Evolutionary conservation across 2,797 vertebrate genomes (phyloP), one percentile per base, ranked within the genome.

Genomic region (Urophycis tenuis): DNA sequence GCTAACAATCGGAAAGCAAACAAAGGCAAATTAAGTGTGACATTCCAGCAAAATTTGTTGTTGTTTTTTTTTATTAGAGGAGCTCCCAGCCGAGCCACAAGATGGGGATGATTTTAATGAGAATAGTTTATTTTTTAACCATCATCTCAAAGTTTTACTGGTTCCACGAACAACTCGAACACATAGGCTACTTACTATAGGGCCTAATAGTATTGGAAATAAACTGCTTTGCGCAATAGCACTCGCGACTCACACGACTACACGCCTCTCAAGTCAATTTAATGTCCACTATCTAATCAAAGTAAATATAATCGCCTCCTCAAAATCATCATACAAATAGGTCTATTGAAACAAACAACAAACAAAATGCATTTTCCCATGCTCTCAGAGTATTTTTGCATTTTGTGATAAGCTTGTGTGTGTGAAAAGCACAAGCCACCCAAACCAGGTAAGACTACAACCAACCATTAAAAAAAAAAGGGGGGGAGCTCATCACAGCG

Each of bases 1-100:
- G 89, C 88, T 87, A 88, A 89, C 90, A 87, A 84, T 89, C 89
- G 2, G 80, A 78, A 90, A 89, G 87, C 85, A 80, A 86, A 85
- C 60, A 12, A 17, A 76, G 80, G 83, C 83, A 92, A 91, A 90
- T 87, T 80, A 83, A 85, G 89, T 84, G 89, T 84, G 87, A 90
- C 87, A 88, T 80, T 35, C 79, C 79, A 19, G 78, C 77, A 74
- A 80, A 74, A 75, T 80, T 29, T 25, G 30, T 29, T 69, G 11
- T 31, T 70, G 14, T 78, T 45, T 76, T 84, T 72, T 75, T 78
- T 45, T 76, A 83, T 72, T 75, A 77, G 79, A 81, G 74, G 19
- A 75, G 84, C 75, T 82, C 82, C 84, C 85, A 89, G 84, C 86
- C 85, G 85, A 82, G 84, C 14, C 39, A 71, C 73, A 81, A 7